Evolutionary conservation across 2,113 vertebrate genomes (phyloP).

Genomic region (Procapra przewalskii): DNA sequence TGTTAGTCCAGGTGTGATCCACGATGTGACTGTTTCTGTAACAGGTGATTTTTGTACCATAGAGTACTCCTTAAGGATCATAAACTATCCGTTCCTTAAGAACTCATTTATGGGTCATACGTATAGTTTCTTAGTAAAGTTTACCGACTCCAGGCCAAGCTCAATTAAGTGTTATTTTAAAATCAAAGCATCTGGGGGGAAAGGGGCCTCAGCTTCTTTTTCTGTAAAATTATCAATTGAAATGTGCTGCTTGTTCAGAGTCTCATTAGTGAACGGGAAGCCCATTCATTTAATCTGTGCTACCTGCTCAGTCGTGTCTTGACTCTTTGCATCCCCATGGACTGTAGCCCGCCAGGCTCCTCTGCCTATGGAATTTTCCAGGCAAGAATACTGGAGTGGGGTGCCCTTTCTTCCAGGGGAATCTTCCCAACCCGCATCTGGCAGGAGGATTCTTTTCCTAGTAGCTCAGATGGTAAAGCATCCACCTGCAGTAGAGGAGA

Average conservation of each 20-base stretch:
- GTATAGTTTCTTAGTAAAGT: neutral
- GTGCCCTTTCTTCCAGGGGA: neutral
- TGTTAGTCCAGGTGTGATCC: neutral
- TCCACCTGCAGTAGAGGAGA: neutral
- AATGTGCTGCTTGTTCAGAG: neutral
- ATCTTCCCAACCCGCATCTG: neutral
- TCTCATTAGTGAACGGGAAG: neutral
- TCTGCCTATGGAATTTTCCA: neutral
- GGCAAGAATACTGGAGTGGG: neutral
- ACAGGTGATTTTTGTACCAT: neutral
- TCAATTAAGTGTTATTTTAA: neutral
- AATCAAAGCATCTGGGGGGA: neutral
- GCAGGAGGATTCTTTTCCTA: neutral
- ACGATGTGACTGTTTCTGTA: neutral
- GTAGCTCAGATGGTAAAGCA: neutral
- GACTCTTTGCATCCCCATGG: neutral
- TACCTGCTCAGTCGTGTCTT: neutral
- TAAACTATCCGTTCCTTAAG: neutral
- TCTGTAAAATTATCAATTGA: neutral
- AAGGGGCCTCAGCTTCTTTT: neutral
- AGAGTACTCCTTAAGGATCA: neutral
- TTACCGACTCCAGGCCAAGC: neutral
- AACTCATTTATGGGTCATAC: neutral
- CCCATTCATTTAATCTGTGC: neutral
- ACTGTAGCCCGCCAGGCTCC: neutral